A percentile compares a stretch with the other conserved stretches of the same genome.
Evolutionary conservation across 2,888 invertebrate genomes (phyloP).

Genomic region (Epistrophella euchroma): DNA sequence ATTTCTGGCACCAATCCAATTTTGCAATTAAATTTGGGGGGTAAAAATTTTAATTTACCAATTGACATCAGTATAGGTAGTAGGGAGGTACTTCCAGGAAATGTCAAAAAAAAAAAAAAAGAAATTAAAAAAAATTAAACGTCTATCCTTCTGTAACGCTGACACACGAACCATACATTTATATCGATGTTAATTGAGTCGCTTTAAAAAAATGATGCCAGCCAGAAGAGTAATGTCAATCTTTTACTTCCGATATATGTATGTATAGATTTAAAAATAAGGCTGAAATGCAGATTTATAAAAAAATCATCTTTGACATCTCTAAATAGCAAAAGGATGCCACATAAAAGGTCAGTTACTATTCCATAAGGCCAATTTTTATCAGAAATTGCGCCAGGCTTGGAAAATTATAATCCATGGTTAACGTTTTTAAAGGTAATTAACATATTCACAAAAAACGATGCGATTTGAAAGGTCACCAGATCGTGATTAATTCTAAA

Average conservation of each 20-base stretch:
- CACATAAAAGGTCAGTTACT: no score
- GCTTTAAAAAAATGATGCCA: slow-evolving; percentile 2
- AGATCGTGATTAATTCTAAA: no score
- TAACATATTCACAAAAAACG: no score
- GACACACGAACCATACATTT: slow-evolving; percentile 13
- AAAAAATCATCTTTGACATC: background rate
- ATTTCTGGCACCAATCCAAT: slow-evolving; percentile 61
- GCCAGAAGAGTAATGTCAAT: background rate
- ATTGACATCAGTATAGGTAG: slow-evolving; percentile 52
- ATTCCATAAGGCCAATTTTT: no score
- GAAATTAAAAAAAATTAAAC: background rate
- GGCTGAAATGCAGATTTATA: background rate
- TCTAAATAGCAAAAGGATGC: no score
- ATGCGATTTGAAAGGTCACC: no score
- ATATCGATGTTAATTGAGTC: slow-evolving; percentile 62
- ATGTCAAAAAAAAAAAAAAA: no score
- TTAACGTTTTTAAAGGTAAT: no score
- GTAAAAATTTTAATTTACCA: slow-evolving; percentile 69
- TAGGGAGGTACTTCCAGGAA: no score
- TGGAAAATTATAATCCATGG: no score
- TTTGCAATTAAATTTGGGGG: slow-evolving; percentile 60
- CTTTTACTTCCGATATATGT: background rate
- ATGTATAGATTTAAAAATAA: background rate
- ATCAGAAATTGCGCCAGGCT: no score
- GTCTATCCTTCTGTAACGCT: background rate